Evolutionary conservation across 2,888 invertebrate species (phyloP).

Genomic region (Eristalis tenax): DNA sequence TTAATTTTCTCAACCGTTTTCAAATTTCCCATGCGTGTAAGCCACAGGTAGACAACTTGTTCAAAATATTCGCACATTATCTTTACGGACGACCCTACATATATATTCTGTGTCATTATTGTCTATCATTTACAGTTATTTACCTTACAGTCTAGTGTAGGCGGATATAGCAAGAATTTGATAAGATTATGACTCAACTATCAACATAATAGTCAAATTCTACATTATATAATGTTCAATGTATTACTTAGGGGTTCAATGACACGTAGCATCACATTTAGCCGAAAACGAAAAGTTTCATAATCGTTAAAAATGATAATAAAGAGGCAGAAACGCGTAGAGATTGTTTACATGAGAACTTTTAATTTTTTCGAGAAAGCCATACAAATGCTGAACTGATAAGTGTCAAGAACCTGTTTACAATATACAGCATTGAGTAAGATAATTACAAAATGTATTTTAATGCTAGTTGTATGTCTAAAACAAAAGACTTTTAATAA

Average conservation of each 20-base stretch:
- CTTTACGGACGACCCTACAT: not conserved
- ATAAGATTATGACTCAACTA: not conserved
- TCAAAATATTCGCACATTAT: not conserved
- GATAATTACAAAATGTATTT: not conserved
- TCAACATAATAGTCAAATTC: not conserved
- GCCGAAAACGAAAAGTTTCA: not conserved
- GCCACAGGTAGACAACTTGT: too few species aligned
- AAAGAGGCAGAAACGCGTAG: not conserved
- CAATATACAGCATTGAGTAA: not conserved
- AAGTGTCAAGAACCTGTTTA: conserved; percentile 1
- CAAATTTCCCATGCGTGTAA: too few species aligned
- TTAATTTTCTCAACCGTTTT: too few species aligned
- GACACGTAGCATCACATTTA: conserved; percentile 13
- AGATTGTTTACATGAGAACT: not conserved
- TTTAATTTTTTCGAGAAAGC: not conserved
- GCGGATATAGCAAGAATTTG: not conserved
- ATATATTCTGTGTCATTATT: not conserved
- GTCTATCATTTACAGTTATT: not conserved
- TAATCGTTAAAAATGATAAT: not conserved
- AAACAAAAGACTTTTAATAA: not conserved
- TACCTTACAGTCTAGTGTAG: not conserved
- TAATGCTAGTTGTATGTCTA: too few species aligned
- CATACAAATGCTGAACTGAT: not conserved
- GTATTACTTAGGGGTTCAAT: conserved; percentile 24
- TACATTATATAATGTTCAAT: not conserved